Base-by-base conservation (phyloP, 2,888 invertebrate genomes). In the Temnothorax ravouxi region DNA sequence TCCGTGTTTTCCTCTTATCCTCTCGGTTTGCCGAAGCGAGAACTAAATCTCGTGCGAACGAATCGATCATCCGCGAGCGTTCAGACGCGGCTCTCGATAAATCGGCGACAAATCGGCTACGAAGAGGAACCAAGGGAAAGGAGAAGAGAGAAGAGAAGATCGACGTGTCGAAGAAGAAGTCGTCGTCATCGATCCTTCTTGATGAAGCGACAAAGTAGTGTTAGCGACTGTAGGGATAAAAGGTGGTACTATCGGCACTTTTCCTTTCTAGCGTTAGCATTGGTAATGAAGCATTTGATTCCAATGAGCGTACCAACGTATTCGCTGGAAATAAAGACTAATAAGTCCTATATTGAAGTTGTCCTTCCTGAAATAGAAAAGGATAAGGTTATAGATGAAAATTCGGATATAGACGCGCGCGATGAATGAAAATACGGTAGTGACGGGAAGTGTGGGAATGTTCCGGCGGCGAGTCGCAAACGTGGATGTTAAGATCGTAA, bases 251-350 rank as follows among this genome's bases (percentile, higher is more conserved):
- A 41, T 54, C 4, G 79, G 79, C 79, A 80, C 79, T 80, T 71
- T 72, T 72, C 59, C 59, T 61, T 59, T 59, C 59, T 59, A 38
- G 38, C 25, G 41, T 72, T 47, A 38, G 71, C 41, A 47, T 56
- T 66, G 38, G 11, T 69, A 71, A 71, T 47, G 59, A 71, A 71
- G 75, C 62, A 54, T 76, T 80, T 79, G 34, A 80, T 72, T 80
- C 38, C 44, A n/a, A 44, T 47, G 47, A 59, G 34, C 75, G 59
- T 29, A 72, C 34, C 47, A 50, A 59, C 79, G 54, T 59, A 29
- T 50, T 80, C 25, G 47, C 38, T 59, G 47, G 34, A 21, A 61
- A 80, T 50, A 61, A 72, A 52, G 59, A 80, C 71, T 71, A 25
- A 29, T 44, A 56, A 77, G 34, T 62, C 64, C 34, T 41, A 52